These are phyloP conservation scores for Poecilia velifera DNA, from an alignment of 2,797 vertebrate species.

Conservation along the genomic window DNA sequence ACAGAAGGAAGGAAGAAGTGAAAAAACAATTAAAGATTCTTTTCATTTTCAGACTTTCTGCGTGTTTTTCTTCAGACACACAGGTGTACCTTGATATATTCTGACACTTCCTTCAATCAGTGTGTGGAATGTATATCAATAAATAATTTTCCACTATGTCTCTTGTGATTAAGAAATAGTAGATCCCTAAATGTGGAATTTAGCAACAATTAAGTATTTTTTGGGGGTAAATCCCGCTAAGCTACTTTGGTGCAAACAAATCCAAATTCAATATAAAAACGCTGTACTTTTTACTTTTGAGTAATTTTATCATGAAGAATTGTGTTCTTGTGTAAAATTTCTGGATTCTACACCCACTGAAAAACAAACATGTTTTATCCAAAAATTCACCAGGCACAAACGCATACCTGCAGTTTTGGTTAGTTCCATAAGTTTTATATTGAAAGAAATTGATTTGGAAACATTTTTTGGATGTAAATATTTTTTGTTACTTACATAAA, in stretches of 20 bases:
- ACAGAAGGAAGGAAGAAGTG: conserved; percentile 47
- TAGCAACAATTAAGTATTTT: background rate
- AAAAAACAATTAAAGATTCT: conserved; percentile 60
- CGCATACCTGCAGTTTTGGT: no score
- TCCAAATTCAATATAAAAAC: no score
- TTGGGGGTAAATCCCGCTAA: background rate
- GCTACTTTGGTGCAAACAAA: background rate
- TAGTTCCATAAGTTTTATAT: no score
- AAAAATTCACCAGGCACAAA: no score
- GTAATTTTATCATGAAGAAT: no score
- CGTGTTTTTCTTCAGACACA: background rate
- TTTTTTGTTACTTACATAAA: no score
- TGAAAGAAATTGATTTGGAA: no score
- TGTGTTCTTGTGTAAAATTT: no score
- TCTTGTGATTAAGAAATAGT: background rate
- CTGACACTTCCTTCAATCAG: background rate
- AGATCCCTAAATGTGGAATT: background rate
- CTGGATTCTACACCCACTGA: no score
- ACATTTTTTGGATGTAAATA: no score
- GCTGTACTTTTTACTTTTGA: no score
- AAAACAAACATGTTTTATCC: no score
- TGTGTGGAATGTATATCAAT: background rate
- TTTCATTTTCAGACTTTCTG: conserved; percentile 23
- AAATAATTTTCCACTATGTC: background rate
- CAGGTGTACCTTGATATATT: conserved; percentile 11